Evolutionary conservation across 2,113 vertebrate genomes (phyloP).

Genomic region (Hyla sarda): DNA sequence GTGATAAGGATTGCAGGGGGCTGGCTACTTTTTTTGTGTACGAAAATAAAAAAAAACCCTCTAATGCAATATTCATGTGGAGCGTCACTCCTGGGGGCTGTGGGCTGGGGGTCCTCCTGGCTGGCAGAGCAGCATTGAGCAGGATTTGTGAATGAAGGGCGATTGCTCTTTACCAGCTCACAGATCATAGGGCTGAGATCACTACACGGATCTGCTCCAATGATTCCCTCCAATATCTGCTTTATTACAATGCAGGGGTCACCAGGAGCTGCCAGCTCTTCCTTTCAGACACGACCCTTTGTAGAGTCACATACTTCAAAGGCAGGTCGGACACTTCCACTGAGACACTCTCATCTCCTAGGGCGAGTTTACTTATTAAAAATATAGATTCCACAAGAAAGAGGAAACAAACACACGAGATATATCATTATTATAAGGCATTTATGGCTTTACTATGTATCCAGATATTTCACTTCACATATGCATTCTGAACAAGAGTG

Average conservation of each 20-base stretch:
- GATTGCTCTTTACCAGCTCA: conserved; percentile 77
- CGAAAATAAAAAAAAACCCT: not conserved
- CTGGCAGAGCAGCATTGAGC: conserved; percentile 73
- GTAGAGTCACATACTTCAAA: conserved; percentile 64
- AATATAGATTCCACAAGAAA: conserved; percentile 53
- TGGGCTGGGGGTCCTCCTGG: conserved; percentile 62
- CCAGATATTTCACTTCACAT: not conserved
- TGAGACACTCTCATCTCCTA: not conserved
- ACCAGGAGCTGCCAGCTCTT: conserved; percentile 69
- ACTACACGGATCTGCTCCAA: conserved; percentile 76
- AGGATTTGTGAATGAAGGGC: conserved; percentile 83
- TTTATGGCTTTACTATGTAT: not conserved
- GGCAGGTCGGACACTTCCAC: not conserved
- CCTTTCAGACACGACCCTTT: conserved; percentile 62
- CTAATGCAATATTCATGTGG: conserved; percentile 64
- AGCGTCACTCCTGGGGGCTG: conserved; percentile 70
- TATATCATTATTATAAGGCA: not conserved
- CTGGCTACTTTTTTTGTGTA: conserved; percentile 1
- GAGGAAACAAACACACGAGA: not conserved
- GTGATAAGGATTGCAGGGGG: conserved; percentile 19
- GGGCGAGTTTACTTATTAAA: not conserved
- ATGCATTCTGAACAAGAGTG: no score
- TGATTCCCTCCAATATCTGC: conserved; percentile 71
- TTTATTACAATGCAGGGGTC: conserved; percentile 69
- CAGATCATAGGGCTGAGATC: conserved; percentile 76